Evolutionary conservation across 92 coral and sea anemone genomes (phyloP).

Genomic region (Pocillopora meandrina): DNA sequence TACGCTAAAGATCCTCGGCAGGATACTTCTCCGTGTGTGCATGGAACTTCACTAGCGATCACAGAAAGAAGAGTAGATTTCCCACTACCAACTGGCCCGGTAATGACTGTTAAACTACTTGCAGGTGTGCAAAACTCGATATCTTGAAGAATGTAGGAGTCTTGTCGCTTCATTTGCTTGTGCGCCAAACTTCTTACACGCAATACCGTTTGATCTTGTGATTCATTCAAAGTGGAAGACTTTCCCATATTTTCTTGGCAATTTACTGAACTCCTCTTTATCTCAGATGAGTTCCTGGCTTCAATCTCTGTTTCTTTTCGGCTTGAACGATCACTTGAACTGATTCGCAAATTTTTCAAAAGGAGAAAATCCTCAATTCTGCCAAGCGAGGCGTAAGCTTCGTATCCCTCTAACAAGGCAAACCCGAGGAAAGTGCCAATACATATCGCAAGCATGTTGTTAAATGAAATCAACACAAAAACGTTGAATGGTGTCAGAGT

Average conservation of each 20-base stretch:
- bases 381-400: neutral
- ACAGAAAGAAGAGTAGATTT: conserved; percentile 10
- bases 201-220: neutral
- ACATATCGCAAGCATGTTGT: neutral
- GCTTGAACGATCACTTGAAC: neutral
- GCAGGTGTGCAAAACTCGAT: neutral
- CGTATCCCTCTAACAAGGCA: neutral
- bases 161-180: neutral
- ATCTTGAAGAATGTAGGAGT: neutral
- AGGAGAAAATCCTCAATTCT: neutral
- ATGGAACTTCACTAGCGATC: neutral
- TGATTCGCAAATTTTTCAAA: neutral
- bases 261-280: neutral
- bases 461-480: neutral
- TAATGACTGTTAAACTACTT: neutral
- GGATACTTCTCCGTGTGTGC: neutral
- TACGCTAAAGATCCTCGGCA: neutral
- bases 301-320: neutral
- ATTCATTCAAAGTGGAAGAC: neutral
- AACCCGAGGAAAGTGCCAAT: neutral
- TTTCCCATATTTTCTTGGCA: neutral
- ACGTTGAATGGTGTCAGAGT: neutral
- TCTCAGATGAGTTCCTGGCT: neutral
- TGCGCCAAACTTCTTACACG: neutral
- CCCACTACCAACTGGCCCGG: conserved; percentile 13